phyloP scores from a whole-genome alignment of 2,797 vertebrate genomes.

The Megalops cyprinoides region DNA sequence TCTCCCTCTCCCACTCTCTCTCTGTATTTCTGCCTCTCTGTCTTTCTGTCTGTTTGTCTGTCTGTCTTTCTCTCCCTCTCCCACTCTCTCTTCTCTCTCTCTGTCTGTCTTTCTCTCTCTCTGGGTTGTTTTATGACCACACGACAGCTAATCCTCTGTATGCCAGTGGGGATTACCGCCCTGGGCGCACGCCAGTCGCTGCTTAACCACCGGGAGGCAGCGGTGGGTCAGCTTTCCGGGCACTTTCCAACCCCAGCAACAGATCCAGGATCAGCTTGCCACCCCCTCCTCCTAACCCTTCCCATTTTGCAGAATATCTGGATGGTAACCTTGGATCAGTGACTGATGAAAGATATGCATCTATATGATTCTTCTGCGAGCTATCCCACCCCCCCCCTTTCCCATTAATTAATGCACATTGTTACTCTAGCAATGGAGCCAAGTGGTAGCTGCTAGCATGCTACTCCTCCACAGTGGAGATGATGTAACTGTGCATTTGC shows the following conservation, averaged over 20 bases:
- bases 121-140: conserved; percentile 51
- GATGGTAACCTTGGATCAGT: background rate
- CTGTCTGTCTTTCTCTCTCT: background rate
- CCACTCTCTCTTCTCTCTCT: background rate
- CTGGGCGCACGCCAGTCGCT: conserved; percentile 38
- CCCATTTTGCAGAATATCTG: background rate
- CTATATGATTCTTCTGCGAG: no score
- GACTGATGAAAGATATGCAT: background rate
- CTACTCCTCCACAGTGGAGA: no score
- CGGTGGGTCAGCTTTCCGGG: no score
- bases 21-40: background rate
- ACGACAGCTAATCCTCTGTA: conserved; percentile 58
- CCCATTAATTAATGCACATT: no score
- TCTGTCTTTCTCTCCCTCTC: conserved; percentile 47
- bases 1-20: background rate
- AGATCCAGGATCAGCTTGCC: conserved; percentile 35
- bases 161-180: conserved; percentile 58
- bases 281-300: background rate
- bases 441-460: no score
- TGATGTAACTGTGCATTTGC: no score
- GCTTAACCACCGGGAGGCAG: conserved; percentile 16
- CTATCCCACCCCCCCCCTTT: background rate
- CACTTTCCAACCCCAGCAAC: background rate
- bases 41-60: conserved; percentile 15
- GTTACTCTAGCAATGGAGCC: no score